Conservation (phyloP, 2,888 invertebrate species). For the Ichneumoninae sp. region DNA sequence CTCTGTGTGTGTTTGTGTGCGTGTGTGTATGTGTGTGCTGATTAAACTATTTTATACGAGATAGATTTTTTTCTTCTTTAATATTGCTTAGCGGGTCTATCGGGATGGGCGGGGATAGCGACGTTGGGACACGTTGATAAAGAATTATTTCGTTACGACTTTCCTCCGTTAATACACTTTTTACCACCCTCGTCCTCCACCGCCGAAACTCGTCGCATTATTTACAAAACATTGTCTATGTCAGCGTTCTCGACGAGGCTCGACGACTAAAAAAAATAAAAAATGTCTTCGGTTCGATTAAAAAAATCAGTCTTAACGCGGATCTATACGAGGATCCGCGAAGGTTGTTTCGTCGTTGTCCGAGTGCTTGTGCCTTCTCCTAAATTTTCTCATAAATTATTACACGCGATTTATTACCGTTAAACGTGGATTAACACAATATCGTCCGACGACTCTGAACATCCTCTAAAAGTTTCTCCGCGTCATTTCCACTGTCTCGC, state of each 20-base stretch:
- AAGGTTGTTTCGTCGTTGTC: conserved; percentile 74
- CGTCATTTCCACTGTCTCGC: conserved; percentile 4
- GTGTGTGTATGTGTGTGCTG: conserved; percentile 65
- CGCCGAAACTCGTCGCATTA: conserved; percentile 65
- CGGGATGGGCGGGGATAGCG: conserved; percentile 42
- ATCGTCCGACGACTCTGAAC: conserved; percentile 16
- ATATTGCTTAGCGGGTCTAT: conserved; percentile 72
- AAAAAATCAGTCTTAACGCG: conserved; percentile 81
- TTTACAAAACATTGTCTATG: conserved; percentile 72
- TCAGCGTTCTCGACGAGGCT: conserved; percentile 64
- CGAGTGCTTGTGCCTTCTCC: conserved; percentile 55
- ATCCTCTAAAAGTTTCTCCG: conserved; percentile 20
- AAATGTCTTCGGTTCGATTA: conserved; percentile 61
- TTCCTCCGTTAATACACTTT: conserved; percentile 20
- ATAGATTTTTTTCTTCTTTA: conserved; percentile 66
- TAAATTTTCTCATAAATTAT: conserved; percentile 21
- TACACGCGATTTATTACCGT: neutral
- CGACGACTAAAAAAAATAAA: conserved; percentile 39
- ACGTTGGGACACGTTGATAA: conserved; percentile 21
- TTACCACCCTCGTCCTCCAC: conserved; percentile 51
- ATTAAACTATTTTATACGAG: conserved; percentile 73
- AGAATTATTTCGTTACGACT: conserved; percentile 19
- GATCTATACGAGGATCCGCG: conserved; percentile 73
- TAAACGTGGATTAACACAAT: conserved; percentile 23
- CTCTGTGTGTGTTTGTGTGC: too few species aligned